These are phyloP conservation scores for Pachyseris speciosa DNA, from an alignment of 64 coral and sea anemone species.

Conservation along the genomic window DNA sequence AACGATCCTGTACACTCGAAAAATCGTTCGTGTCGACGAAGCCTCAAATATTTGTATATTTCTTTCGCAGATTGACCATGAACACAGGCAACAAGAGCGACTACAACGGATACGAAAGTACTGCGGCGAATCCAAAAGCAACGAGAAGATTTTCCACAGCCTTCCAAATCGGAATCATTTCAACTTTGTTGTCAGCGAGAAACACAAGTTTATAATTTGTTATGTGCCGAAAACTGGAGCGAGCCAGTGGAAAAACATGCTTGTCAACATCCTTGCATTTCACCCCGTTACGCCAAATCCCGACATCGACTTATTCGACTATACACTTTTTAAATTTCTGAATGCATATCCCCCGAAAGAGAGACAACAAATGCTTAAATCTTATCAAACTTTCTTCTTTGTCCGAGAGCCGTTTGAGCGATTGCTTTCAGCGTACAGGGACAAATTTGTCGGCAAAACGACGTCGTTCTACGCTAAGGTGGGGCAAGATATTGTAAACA, in stretches of 20 bases:
- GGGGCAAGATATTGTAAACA: background rate
- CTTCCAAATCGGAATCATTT: constrained; percentile 2
- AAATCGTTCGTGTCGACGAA: too few species aligned
- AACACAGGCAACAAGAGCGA: constrained; percentile 10
- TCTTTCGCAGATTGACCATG: background rate
- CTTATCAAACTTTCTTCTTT: constrained; percentile 22
- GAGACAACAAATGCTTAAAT: background rate
- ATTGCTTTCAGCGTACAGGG: constrained; percentile 3
- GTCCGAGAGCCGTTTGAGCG: constrained; percentile 26
- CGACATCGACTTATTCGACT: constrained; percentile 7
- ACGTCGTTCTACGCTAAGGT: background rate
- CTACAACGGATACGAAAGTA: constrained; percentile 2
- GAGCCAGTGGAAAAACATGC: constrained; percentile 12
- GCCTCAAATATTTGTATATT: too few species aligned
- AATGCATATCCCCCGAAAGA: background rate
- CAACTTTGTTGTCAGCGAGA: constrained; percentile 42
- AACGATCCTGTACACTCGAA: too few species aligned
- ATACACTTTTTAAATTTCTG: constrained; percentile 8
- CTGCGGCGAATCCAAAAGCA: constrained; percentile 1
- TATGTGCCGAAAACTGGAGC: constrained; percentile 44
- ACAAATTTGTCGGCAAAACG: constrained; percentile 25
- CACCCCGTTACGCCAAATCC: background rate
- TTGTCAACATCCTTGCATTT: constrained; percentile 9
- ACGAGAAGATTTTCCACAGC: background rate
- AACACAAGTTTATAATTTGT: constrained; percentile 38